Evolutionary conservation across 2,797 vertebrate genomes (phyloP).

Genomic region (Tenualosa thibaudeaui): DNA sequence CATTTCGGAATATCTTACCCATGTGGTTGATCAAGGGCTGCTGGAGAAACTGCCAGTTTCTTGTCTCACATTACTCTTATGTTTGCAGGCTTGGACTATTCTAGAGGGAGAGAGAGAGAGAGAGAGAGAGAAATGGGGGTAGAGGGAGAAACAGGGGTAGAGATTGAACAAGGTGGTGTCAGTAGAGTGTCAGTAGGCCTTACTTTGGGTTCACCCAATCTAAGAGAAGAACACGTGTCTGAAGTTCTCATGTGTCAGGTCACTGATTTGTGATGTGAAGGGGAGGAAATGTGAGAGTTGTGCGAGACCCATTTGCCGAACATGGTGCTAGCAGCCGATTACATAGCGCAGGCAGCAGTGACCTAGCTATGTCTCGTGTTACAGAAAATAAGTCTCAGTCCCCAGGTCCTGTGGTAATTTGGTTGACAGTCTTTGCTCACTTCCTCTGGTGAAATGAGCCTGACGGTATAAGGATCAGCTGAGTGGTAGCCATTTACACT

Average conservation of each 20-base stretch:
- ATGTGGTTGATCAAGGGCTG: background rate
- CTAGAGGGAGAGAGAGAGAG: slow-evolving; percentile 6
- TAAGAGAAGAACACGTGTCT: background rate
- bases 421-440: background rate
- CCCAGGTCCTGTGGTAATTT: slow-evolving; percentile 1
- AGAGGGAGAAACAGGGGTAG: slow-evolving; percentile 12
- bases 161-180: slow-evolving; percentile 36
- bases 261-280: slow-evolving; percentile 37
- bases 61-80: slow-evolving; percentile 37
- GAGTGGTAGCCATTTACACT: background rate
- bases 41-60: background rate
- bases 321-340: background rate
- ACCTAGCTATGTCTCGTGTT: background rate
- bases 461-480: background rate
- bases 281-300: slow-evolving; percentile 7
- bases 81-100: slow-evolving; percentile 43
- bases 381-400: background rate
- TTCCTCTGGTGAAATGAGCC: slow-evolving; percentile 3
- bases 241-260: slow-evolving; percentile 29
- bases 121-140: slow-evolving; percentile 46
- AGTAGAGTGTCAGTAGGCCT: slow-evolving; percentile 12
- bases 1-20: slow-evolving; percentile 13
- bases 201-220: slow-evolving; percentile 15
- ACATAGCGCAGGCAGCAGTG: background rate
- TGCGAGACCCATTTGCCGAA: background rate